These are phyloP conservation scores for Cynodonichthys magdalenae DNA, from an alignment of 2,797 vertebrate genomes.

Conservation along the genomic window DNA sequence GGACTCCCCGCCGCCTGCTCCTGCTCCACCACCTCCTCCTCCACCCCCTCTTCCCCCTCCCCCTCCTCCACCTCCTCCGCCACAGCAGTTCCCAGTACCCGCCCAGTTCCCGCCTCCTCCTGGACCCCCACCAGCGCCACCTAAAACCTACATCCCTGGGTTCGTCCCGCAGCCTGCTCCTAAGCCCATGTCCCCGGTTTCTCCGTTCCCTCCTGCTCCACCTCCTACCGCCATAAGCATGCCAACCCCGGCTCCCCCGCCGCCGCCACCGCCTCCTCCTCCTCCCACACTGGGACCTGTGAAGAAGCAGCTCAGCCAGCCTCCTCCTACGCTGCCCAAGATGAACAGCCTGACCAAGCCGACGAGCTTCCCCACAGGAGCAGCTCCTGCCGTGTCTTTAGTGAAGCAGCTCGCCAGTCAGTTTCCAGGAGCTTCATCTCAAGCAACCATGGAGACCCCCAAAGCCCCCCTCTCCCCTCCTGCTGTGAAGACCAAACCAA, in stretches of 20 bases:
- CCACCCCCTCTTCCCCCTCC: constrained; percentile 62
- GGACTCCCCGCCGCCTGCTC: constrained; percentile 69
- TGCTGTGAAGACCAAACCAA: constrained; percentile 93
- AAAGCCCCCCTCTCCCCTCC: constrained; percentile 89
- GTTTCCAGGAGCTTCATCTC: constrained; percentile 84
- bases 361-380: constrained; percentile 50
- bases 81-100: constrained; percentile 55
- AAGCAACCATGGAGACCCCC: constrained; percentile 58
- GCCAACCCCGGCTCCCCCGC: constrained; percentile 65
- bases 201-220: constrained; percentile 58
- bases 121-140: constrained; percentile 72
- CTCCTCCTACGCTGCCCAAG: constrained; percentile 87
- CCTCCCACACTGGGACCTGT: constrained; percentile 77
- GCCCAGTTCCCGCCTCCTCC: constrained; percentile 68
- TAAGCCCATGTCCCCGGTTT: constrained; percentile 77
- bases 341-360: constrained; percentile 88
- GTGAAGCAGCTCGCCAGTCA: constrained; percentile 92
- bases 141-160: constrained; percentile 81
- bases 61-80: constrained; percentile 63
- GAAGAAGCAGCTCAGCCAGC: constrained; percentile 84
- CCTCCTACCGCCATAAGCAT: constrained; percentile 47
- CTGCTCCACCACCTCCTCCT: constrained; percentile 65
- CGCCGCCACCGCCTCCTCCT: constrained; percentile 76
- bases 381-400: constrained; percentile 75
- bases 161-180: constrained; percentile 74